A percentile compares a stretch with the other conserved stretches of the same genome.
phyloP scores from a whole-genome alignment of 2,113 vertebrate genomes.

The Neolamprologus falcicula region DNA sequence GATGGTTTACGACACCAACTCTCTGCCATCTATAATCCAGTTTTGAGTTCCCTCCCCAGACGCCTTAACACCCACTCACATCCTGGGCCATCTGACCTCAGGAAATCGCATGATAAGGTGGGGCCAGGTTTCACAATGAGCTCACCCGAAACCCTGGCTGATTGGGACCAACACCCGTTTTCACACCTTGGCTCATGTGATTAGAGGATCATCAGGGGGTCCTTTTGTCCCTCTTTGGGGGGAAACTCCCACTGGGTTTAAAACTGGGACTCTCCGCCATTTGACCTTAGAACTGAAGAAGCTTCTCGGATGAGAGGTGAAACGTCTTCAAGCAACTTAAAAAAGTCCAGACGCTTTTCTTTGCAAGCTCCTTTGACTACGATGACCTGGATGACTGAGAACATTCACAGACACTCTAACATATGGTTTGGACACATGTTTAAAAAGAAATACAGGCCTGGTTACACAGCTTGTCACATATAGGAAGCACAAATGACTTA shows the following conservation, averaged over 20 bases:
- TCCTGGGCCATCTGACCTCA: no score
- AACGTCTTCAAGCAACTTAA: not conserved
- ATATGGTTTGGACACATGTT: not conserved
- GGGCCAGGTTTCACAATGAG: no score
- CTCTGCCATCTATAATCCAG: no score
- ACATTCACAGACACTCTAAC: not conserved
- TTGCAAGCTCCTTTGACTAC: not conserved
- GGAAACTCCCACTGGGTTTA: not conserved
- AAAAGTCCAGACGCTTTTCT: not conserved
- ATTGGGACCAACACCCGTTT: rapidly evolving
- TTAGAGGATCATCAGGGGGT: not conserved
- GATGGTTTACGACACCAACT: no score
- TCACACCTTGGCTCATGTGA: not conserved
- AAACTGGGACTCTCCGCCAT: not conserved
- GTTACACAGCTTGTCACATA: not conserved
- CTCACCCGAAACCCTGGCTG: no score
- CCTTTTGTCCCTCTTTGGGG: not conserved
- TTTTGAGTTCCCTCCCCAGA: rapidly evolving
- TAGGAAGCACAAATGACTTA: not conserved
- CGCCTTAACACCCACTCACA: no score
- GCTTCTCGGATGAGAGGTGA: not conserved
- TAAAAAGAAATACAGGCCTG: not conserved
- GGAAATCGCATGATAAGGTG: no score
- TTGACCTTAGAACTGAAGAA: not conserved
- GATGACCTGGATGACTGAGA: not conserved